These are phyloP conservation scores for Aphelenchoides bicaudatus DNA, from an alignment of 2,888 invertebrate genomes.

Conservation along the genomic window DNA sequence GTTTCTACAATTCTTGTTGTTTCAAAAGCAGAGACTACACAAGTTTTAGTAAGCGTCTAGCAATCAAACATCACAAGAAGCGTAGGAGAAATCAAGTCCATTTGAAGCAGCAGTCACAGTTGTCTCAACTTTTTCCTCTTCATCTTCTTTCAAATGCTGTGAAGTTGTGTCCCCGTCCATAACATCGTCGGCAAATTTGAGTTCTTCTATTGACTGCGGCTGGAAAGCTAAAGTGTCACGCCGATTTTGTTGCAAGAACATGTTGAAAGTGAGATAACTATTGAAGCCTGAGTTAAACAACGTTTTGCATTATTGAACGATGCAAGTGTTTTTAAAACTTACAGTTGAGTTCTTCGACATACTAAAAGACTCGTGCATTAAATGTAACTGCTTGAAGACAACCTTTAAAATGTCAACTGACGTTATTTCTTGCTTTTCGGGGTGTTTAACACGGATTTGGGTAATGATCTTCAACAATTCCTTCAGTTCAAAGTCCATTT, in stretches of 20 bases:
- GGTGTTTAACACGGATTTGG: constrained; percentile 53
- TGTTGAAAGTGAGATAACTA: constrained; percentile 28
- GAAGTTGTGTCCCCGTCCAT: constrained; percentile 16
- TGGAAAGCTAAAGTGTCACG: constrained; percentile 59
- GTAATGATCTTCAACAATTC: constrained; percentile 59
- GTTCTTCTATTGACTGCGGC: constrained; percentile 45
- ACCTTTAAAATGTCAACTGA: constrained; percentile 56
- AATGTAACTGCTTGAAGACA: constrained; percentile 7
- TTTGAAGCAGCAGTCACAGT: background rate
- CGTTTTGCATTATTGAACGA: constrained; percentile 19
- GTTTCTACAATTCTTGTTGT: no score
- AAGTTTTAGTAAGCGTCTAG: background rate
- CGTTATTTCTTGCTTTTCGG: constrained; percentile 57
- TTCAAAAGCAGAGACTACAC: no score
- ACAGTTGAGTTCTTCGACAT: constrained; percentile 54
- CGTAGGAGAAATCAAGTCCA: background rate
- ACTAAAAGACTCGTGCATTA: constrained; percentile 36
- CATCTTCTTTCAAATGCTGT: background rate
- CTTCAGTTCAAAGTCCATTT: constrained; percentile 57
- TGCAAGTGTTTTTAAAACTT: no score
- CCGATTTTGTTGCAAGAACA: constrained; percentile 40
- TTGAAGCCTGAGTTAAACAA: constrained; percentile 29
- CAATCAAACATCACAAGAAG: background rate
- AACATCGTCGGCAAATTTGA: constrained; percentile 51
- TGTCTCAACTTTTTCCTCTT: no score